Base-by-base conservation (phyloP, 1,140 invertebrate species). In the Camponotus floridanus region DNA sequence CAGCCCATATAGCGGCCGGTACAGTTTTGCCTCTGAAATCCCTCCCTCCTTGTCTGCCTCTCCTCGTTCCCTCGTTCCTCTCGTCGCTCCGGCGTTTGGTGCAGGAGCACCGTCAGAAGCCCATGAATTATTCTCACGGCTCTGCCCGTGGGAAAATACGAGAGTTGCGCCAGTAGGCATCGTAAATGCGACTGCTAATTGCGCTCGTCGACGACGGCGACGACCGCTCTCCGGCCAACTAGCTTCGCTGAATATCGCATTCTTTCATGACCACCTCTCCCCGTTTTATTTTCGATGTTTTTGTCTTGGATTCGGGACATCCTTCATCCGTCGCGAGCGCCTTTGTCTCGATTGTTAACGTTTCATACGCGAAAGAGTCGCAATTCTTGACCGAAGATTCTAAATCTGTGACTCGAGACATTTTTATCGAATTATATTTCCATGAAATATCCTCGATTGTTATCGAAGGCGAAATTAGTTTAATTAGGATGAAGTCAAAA, bases 101-200 rank as follows among this genome's bases (percentile, higher is more conserved):
- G 76, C 86, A 89, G 79, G 78, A 90, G 76, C 76, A 87, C 64
- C 88, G 88, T 87, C 88, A 70, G 89, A 89, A 78, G 80, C 86
- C 91, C 92, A 94, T 94, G 93, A 94, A 94, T 94, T 94, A 95
- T 94, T 94, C 93, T 94, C 93, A 94, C 92, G 93, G 92, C 93
- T 93, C 92, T 88, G 92, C 91, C 92, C 93, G 93, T 94, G 93
- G 93, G 94, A 94, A 94, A 94, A 94, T 94, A 92, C 93, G 91
- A 90, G 91, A 91, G 89, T 93, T 92, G 89, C 93, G 90, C 92
- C 93, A 92, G 91, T 93, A 92, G 92, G 90, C 92, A 93, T 94
- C 92, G 91, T 92, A 91, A 94, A 93, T 93, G 90, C 91, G 91
- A 87, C 91, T 91, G 93, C 92, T 94, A 94, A 94, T 94, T 94